Percentiles rank a stretch among this genome's conserved stretches.
Evolutionary conservation across 2,888 invertebrate genomes (phyloP).

Genomic region (Camponotus fellah): DNA sequence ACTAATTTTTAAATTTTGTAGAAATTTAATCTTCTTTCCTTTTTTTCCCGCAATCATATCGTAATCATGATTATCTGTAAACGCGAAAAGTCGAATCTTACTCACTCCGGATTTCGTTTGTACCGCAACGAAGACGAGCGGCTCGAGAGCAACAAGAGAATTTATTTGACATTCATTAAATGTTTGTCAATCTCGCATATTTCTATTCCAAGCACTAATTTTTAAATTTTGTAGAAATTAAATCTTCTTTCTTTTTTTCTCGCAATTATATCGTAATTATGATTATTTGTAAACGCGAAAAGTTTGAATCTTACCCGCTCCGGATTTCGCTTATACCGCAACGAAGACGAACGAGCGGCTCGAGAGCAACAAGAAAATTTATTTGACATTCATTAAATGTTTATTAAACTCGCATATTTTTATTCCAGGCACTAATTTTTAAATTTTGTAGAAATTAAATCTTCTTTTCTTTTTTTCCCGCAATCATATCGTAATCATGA

Average conservation of each 20-base stretch:
- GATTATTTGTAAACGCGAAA: conserved; percentile 3
- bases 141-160: conserved; percentile 51
- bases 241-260: background rate
- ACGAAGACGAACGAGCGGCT: conserved; percentile 50
- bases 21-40: background rate
- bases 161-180: background rate
- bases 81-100: background rate
- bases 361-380: conserved; percentile 45
- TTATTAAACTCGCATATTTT: background rate
- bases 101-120: conserved; percentile 5
- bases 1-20: background rate
- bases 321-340: conserved; percentile 1
- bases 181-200: background rate
- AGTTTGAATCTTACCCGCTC: background rate
- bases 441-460: background rate
- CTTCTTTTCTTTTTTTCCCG: background rate
- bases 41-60: background rate
- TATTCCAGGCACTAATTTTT: background rate
- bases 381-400: background rate
- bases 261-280: conserved; percentile 12
- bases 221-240: background rate
- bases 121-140: conserved; percentile 16
- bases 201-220: background rate
- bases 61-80: conserved; percentile 7
- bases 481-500: no score